These are phyloP conservation scores for Coracias cyanogaster DNA, from an alignment of 2,797 vertebrate genomes.

Conservation along the genomic window DNA sequence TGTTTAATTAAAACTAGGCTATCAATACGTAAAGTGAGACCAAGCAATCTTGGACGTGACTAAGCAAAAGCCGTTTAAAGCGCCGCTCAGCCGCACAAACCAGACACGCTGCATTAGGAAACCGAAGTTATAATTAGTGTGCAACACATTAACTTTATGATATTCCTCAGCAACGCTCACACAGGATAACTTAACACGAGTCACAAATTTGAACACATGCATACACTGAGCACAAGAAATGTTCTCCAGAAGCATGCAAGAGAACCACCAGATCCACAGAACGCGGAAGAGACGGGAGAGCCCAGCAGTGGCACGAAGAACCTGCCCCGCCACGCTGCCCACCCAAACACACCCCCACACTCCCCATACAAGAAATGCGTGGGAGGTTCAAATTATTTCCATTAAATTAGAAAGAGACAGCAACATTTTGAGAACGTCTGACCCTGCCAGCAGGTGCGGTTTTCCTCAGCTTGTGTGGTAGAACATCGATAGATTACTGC, in stretches of 20 bases:
- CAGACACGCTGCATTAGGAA: neutral
- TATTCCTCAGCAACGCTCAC: neutral
- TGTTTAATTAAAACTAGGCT: neutral
- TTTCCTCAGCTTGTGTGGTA: neutral
- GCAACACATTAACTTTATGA: neutral
- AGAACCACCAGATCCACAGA: neutral
- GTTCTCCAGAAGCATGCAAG: neutral
- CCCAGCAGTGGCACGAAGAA: neutral
- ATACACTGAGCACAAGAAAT: neutral
- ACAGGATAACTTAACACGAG: neutral
- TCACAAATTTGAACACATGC: rapidly evolving
- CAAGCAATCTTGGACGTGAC: neutral
- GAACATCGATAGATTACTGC: neutral
- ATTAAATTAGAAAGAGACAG: neutral
- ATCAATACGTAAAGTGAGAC: neutral
- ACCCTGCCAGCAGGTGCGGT: neutral
- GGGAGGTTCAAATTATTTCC: neutral
- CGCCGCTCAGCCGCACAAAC: neutral
- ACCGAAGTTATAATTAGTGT: neutral
- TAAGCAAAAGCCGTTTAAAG: neutral
- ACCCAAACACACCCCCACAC: neutral
- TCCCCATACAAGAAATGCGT: neutral
- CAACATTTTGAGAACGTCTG: neutral
- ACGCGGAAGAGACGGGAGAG: neutral
- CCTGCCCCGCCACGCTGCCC: rapidly evolving